phyloP scores from a whole-genome alignment of 2,797 vertebrate species.

The Eurystomus glaucurus region DNA sequence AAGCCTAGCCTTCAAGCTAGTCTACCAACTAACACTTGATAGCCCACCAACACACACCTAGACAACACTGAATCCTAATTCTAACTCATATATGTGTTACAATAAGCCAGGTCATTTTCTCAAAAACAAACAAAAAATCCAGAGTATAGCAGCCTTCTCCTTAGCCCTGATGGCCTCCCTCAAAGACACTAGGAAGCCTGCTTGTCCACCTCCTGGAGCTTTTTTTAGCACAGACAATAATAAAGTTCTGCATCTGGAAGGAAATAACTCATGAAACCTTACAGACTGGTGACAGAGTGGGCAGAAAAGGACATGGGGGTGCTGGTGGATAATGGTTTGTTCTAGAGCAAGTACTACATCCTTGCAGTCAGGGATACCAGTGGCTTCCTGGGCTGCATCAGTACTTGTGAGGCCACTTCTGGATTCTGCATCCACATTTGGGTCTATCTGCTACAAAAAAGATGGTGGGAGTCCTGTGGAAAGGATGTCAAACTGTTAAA shows the following conservation, averaged over 20 bases:
- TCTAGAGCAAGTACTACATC: not conserved
- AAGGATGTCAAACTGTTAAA: not conserved
- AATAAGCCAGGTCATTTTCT: not conserved
- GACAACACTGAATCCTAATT: not conserved
- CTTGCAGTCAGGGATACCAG: not conserved
- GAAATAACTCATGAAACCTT: not conserved
- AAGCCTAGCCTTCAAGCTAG: not conserved
- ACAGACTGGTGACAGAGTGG: rapidly evolving
- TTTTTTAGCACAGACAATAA: not conserved
- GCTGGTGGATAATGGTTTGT: not conserved
- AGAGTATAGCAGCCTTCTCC: not conserved
- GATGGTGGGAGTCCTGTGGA: not conserved
- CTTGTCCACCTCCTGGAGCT: not conserved
- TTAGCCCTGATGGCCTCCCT: not conserved
- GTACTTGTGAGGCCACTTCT: not conserved
- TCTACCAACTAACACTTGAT: not conserved
- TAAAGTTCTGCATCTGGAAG: not conserved
- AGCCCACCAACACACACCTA: not conserved
- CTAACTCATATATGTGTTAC: not conserved
- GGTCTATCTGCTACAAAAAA: not conserved
- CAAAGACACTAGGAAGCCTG: not conserved
- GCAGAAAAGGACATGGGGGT: not conserved
- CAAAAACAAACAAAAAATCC: not conserved
- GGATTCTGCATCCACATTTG: not conserved
- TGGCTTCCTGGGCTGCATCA: not conserved